These are phyloP conservation scores for Hemicordylus capensis DNA, from an alignment of 2,113 vertebrate species.

Conservation along the genomic window DNA sequence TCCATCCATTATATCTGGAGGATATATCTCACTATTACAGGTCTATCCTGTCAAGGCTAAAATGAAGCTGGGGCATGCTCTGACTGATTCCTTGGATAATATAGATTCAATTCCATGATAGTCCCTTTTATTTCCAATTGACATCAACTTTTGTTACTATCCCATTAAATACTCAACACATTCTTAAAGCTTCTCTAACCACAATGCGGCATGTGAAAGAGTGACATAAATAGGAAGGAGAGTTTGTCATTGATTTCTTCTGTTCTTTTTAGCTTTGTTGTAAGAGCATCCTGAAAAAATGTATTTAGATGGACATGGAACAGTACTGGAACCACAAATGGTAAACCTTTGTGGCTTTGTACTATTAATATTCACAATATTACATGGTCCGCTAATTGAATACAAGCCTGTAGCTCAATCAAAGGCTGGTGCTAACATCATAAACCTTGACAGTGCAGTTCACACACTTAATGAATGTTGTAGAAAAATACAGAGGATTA, in stretches of 20 bases:
- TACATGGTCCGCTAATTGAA: constrained; percentile 60
- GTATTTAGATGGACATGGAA: constrained; percentile 44
- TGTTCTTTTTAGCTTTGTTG: neutral
- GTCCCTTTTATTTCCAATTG: constrained; percentile 15
- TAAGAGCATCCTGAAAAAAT: constrained; percentile 58
- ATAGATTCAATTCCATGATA: neutral
- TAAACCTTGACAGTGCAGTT: constrained; percentile 51
- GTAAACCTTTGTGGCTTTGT: constrained; percentile 56
- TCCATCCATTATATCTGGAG: neutral
- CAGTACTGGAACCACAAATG: constrained; percentile 60
- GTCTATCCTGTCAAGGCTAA: neutral
- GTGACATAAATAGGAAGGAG: constrained; percentile 29
- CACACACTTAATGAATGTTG: constrained; percentile 60
- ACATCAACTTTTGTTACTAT: constrained; percentile 11
- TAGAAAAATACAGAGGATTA: constrained; percentile 40
- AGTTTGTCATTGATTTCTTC: constrained; percentile 45
- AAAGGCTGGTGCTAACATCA: constrained; percentile 55
- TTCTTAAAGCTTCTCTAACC: constrained; percentile 7
- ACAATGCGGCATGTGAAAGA: constrained; percentile 8
- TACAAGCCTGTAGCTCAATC: constrained; percentile 64
- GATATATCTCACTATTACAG: neutral
- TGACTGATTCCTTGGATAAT: neutral
- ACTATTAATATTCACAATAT: constrained; percentile 55
- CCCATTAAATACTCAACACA: constrained; percentile 21
- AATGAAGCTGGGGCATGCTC: neutral